Evolutionary conservation across 2,797 vertebrate genomes (phyloP), one percentile per base, ranked within the genome.

Genomic region (Tinamus major): DNA sequence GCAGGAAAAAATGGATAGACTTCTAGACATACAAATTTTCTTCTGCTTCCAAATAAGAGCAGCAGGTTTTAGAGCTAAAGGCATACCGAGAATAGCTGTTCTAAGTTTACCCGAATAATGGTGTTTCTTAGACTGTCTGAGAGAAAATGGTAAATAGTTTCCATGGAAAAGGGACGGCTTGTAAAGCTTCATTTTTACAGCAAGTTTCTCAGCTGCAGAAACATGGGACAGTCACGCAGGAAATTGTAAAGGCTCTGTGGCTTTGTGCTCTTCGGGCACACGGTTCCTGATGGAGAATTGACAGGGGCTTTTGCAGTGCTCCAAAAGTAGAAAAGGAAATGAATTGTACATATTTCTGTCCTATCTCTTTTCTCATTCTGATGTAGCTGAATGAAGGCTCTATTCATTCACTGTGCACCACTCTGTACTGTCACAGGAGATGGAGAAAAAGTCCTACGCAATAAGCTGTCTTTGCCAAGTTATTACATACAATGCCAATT

Each of bases 161-260:
- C 29, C 29, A 10, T 42, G 21, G 55, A 91, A 89, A 82, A 64
- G 9, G 18, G 21, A 69, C 55, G 10, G 35, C 39, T 87, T 84
- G 69, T 4, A 46, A 88, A 70, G 14, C 29, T 48, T 74, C 11
- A 20, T 56, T 20, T 56, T n/a, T n/a, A 56, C 31, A 56, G 55
- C 55, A 23, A 16, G 35, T 18, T 67, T 84, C 90, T 87, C 29
- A 93, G 33, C 33, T 72, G 29, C 17, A 93, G 86, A 70, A 93
- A 74, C 9, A 17, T 74, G 23, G n/a, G 55, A 11, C 85, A 9
- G 23, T 63, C 44, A 61, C 42, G 6, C 27, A 69, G 59, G 35
- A 84, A 69, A 79, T 10, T 37, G 0, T 55, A 81, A 79, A 20
- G 46, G 9, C 10, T 82, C 3, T 16, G 51, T 39, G 35, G 12